Evolutionary conservation across 2,113 vertebrate species (phyloP).

Genomic region (Prinia subflava): DNA sequence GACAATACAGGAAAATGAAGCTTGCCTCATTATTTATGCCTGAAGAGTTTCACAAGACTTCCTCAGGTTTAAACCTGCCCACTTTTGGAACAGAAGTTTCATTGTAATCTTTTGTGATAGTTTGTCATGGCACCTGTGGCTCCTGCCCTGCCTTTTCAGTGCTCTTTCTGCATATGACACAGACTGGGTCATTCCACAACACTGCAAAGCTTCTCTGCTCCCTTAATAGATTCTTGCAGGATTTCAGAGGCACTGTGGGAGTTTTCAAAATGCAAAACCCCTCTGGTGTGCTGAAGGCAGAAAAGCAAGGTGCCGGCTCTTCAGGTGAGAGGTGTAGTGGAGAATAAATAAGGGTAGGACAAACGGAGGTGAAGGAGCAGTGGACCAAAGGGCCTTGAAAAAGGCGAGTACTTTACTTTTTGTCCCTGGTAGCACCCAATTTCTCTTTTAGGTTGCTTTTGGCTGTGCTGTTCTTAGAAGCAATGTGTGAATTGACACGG

Average conservation of each 20-base stretch:
- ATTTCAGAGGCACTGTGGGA: not conserved
- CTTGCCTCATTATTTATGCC: not conserved
- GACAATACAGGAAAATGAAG: not conserved
- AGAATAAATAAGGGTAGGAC: not conserved
- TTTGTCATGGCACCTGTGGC: not conserved
- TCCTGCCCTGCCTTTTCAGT: not conserved
- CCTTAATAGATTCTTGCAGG: not conserved
- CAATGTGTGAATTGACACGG: accelerated
- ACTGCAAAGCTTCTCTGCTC: not conserved
- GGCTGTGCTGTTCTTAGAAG: not conserved
- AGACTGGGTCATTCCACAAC: not conserved
- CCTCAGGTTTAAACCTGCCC: not conserved
- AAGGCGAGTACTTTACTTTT: not conserved
- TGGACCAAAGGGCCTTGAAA: not conserved
- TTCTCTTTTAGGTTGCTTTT: not conserved
- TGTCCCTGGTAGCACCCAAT: not conserved
- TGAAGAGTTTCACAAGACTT: conserved; percentile 14
- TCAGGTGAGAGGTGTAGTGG: not conserved
- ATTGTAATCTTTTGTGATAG: not conserved
- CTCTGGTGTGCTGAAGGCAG: not conserved
- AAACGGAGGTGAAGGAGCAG: accelerated
- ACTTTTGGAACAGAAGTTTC: not conserved
- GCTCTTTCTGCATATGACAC: not conserved
- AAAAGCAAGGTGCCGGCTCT: not conserved
- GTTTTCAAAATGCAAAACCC: not conserved